Evolutionary conservation across 2,888 invertebrate genomes (phyloP), one percentile per base, ranked within the genome.

Genomic region (Dryococelus australis): DNA sequence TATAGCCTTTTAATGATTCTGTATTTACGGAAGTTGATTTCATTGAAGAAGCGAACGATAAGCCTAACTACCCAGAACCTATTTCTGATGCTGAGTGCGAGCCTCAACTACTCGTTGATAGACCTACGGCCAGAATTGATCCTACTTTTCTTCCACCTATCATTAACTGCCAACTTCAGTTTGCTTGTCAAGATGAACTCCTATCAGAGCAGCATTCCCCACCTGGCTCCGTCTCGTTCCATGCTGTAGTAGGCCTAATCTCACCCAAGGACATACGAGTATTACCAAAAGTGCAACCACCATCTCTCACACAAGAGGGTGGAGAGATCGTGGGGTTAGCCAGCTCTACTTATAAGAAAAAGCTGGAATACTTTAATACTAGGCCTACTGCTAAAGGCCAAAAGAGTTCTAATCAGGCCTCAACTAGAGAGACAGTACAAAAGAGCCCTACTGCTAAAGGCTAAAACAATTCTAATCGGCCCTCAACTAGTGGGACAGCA

Each of bases 1-100:
- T 79, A n/a, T 51, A 43, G 26, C 86, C 86, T 24, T 86, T 47
- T 28, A 81, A 86, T 83, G 24, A 43, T 79, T n/a, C 28, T n/a
- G n/a, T n/a, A n/a, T n/a, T n/a, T n/a, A n/a, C n/a, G n/a, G n/a
- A n/a, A n/a, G n/a, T n/a, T n/a, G 65, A 65, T 65, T 65, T 65
- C 65, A 8, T 65, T 65, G 10, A 65, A 24, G 20, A 65, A 24
- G 47, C 12, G 24, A 65, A 65, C 6, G 24, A n/a, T 65, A 16
- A 16, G 13, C 65, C 65, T 16, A 65, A 65, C 20, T 24, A 16
- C 24, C 65, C 20, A 65, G 65, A 65, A 65, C 13, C 65, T 65
- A 65, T 65, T 65, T 16, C 65, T 16, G 65, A 65, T 65, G 20
- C 65, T 65, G 65, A 65, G 65, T 65, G 65, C 65, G 24, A 8